Percentiles rank a stretch among this genome's conserved stretches.
Evolutionary conservation across 37 sponge, comb jelly and placozoan species (phyloP).

Genomic region (Theonella swinhoei): DNA sequence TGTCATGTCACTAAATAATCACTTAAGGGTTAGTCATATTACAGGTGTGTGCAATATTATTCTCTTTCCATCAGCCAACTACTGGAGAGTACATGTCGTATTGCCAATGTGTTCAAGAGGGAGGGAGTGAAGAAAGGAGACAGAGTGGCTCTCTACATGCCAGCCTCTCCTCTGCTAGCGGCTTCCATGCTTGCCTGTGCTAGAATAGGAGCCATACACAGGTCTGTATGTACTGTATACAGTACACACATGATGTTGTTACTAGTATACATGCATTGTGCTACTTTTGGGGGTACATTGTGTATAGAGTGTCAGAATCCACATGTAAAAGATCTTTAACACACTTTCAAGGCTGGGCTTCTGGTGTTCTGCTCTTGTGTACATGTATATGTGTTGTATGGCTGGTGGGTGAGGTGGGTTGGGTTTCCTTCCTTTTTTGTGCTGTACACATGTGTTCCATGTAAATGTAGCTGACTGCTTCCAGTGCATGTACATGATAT

Average conservation of each 20-base stretch:
- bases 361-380: too few species aligned
- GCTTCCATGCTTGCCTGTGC: constrained; percentile 96
- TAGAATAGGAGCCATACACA: constrained; percentile 92
- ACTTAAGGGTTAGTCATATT: background rate
- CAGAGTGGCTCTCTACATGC: constrained; percentile 94
- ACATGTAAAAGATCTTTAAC: background rate
- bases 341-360: too few species aligned
- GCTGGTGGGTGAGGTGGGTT: too few species aligned
- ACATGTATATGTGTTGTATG: too few species aligned
- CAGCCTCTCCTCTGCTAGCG: constrained; percentile 84
- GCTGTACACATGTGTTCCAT: too few species aligned
- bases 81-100: constrained; percentile 84
- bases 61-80: constrained; percentile 41
- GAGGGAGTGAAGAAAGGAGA: constrained; percentile 91
- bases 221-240: constrained; percentile 33
- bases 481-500: too few species aligned
- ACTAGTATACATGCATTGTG: too few species aligned
- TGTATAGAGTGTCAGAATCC: background rate
- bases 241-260: background rate
- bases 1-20: background rate
- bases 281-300: background rate
- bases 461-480: too few species aligned
- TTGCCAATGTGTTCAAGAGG: constrained; percentile 89
- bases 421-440: too few species aligned
- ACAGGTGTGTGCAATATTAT: background rate